These are phyloP conservation scores for Sakesphorus luctuosus DNA, from an alignment of 2,113 vertebrate genomes.

Conservation along the genomic window DNA sequence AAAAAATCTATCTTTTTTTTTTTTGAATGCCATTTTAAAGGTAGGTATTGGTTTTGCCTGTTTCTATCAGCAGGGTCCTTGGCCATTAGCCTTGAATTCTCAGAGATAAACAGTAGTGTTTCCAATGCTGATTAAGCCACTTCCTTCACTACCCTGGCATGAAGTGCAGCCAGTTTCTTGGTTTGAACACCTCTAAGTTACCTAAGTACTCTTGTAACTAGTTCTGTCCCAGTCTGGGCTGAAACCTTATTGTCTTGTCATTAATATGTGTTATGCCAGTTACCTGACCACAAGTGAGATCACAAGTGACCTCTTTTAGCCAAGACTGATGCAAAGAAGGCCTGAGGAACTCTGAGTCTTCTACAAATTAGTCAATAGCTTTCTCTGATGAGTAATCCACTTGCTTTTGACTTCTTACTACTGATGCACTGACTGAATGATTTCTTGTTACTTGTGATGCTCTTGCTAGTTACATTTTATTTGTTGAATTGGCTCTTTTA, in stretches of 20 bases:
- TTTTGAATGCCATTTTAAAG: neutral
- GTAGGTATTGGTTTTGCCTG: neutral
- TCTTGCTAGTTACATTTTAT: neutral
- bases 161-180: neutral
- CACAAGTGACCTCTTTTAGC: neutral
- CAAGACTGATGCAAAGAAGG: neutral
- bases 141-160: neutral
- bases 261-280: neutral
- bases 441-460: neutral
- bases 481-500: neutral
- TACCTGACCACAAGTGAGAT: neutral
- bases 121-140: neutral
- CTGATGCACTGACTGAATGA: neutral
- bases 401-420: neutral
- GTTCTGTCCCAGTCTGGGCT: neutral
- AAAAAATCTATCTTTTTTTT: neutral
- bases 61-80: neutral
- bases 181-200: neutral
- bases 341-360: neutral
- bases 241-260: neutral
- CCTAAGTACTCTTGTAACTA: neutral
- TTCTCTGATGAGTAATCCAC: constrained; percentile 9
- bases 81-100: neutral
- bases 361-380: neutral
- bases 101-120: neutral